Evolutionary conservation across 2,797 vertebrate species (phyloP).

Genomic region (Prunella strophiata): DNA sequence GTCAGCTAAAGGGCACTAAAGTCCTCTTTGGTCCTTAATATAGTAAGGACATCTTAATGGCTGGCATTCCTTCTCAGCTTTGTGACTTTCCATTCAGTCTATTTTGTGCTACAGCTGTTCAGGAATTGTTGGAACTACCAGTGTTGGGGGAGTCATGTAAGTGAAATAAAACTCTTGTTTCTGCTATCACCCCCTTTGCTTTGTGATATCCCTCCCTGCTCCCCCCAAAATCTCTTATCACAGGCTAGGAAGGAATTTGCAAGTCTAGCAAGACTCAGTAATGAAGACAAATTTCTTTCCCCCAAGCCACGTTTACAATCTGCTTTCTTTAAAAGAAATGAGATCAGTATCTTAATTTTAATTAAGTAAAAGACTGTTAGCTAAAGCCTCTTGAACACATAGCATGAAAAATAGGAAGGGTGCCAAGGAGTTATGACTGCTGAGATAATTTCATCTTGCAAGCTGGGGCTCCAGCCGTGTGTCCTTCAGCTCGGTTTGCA

Average conservation of each 20-base stretch:
- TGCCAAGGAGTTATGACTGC: neutral
- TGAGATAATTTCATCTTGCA: neutral
- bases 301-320: neutral
- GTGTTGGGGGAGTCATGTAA: neutral
- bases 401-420: neutral
- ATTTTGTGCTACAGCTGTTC: neutral
- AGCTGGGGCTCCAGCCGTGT: fast-evolving
- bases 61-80: neutral
- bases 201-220: neutral
- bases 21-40: neutral
- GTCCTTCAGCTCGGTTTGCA: neutral
- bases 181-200: neutral
- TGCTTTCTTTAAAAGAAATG: neutral
- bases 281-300: neutral
- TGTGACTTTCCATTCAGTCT: neutral
- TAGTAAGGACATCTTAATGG: neutral
- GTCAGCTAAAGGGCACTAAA: neutral
- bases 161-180: neutral
- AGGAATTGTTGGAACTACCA: neutral
- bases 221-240: fast-evolving
- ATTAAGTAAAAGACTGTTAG: neutral
- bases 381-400: neutral
- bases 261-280: neutral
- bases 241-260: neutral
- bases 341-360: neutral